Percentiles rank a stretch among this genome's conserved stretches.
These are phyloP conservation scores for Gambusia affinis DNA, from an alignment of 2,113 vertebrate species.

Conservation along the genomic window DNA sequence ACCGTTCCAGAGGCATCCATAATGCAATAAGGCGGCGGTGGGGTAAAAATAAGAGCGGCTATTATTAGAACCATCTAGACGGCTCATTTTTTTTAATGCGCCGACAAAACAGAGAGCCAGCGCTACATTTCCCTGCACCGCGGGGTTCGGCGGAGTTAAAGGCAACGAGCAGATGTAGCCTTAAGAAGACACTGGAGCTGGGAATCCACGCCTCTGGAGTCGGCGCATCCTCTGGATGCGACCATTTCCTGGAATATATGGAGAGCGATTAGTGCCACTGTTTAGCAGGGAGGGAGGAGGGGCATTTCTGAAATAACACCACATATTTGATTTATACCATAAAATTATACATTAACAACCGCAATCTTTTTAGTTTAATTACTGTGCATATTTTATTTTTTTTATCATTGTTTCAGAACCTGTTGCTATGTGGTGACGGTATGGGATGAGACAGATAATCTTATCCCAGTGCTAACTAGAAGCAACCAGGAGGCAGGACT, in stretches of 20 bases:
- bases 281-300: not conserved
- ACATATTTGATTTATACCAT: not conserved
- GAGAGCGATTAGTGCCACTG: conserved; percentile 53
- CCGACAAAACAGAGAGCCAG: conserved; percentile 6
- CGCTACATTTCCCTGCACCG: conserved; percentile 37
- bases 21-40: conserved; percentile 65
- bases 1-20: conserved; percentile 65
- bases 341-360: not conserved
- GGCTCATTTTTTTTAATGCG: conserved; percentile 42
- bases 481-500: no score
- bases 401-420: no score
- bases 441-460: no score
- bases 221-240: conserved; percentile 49
- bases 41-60: conserved; percentile 47
- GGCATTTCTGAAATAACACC: not conserved
- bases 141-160: conserved; percentile 29
- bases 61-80: conserved; percentile 48
- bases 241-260: conserved; percentile 52
- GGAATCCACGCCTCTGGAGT: conserved; percentile 72
- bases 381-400: no score
- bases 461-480: no score
- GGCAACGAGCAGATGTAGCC: conserved; percentile 42
- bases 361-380: not conserved
- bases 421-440: no score
- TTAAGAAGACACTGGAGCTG: conserved; percentile 32